These are phyloP conservation scores for Pedetes capensis DNA, from an alignment of 2,113 vertebrate genomes.

Conservation along the genomic window DNA sequence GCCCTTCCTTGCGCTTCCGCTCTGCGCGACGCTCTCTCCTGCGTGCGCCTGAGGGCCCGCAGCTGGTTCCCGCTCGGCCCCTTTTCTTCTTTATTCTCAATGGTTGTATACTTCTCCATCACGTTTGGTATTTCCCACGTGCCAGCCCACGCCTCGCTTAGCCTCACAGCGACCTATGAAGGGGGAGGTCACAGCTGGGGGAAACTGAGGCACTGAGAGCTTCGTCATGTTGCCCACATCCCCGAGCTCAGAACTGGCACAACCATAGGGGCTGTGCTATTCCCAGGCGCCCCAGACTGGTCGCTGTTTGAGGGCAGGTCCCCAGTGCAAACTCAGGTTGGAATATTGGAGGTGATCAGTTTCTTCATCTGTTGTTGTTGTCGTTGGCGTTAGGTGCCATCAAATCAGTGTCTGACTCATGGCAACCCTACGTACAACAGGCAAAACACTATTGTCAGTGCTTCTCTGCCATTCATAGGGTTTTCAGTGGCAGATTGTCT, in stretches of 20 bases:
- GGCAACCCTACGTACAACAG: too few species aligned
- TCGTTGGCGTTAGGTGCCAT: too few species aligned
- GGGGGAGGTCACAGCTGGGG: not conserved
- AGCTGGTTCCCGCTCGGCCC: not conserved
- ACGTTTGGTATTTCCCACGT: not conserved
- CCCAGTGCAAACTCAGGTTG: not conserved
- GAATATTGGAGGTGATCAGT: not conserved
- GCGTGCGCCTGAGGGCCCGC: rapidly evolving
- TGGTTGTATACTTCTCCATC: not conserved
- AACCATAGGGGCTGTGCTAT: not conserved
- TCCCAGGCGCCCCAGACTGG: not conserved
- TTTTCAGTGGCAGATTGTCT: too few species aligned
- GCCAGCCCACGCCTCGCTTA: not conserved
- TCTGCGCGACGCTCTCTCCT: not conserved
- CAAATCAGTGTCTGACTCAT: too few species aligned
- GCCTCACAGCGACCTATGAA: not conserved
- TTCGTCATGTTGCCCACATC: not conserved
- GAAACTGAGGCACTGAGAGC: not conserved
- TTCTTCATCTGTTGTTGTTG: too few species aligned
- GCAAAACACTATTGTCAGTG: too few species aligned
- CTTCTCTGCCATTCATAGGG: too few species aligned
- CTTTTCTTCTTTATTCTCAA: not conserved
- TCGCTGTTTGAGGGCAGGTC: not conserved
- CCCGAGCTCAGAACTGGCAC: not conserved
- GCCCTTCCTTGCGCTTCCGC: not conserved